Evolutionary conservation across 35 echinoderm and acorn worm genomes (phyloP), one percentile per base, ranked within the genome.

Genomic region (Apostichopus californicus): DNA sequence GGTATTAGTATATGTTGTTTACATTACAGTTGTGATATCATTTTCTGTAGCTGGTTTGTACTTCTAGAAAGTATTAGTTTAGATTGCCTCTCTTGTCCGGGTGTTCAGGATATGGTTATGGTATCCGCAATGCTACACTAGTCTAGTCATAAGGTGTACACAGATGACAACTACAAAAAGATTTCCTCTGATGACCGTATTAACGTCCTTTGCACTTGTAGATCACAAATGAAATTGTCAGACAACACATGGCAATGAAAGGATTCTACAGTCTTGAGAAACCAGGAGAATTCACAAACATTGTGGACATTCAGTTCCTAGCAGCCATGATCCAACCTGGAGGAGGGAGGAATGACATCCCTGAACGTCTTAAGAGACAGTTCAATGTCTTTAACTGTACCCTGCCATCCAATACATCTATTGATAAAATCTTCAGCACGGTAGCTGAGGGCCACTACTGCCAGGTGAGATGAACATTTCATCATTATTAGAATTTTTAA

Each of bases 221-320:
- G 97, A 96, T 99, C 65, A 99, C 97, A 59, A 99, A 99, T 90
- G 97, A 99, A 90, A 99, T 99, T 90, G 97, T 99, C 52, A 92
- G 97, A 80, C 97, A 99, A 85, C 80, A 92, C 87, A 96, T 99
- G 93, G 97, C 89, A 26, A 99, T 73, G 86, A 86, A 87, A 68
- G 97, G 97, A 28, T 96, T 99, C 72, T 99, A 96, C 97, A 99
- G 94, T 66, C 92, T 99, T 55, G 97, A 99, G 68, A 99, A 99
- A 77, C 97, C 97, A 8, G 97, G 97, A 72, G 97, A 99, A 72
- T 99, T 99, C 79, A 99, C 97, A 66, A 99, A 96, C 93, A 99
- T 99, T 53, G 97, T 99, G 17, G 97, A 99, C 84, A 96, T 99
- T 88, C 97, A 99, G 91, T 99, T 95, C 83, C 61, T 96, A 79